Percentiles rank a stretch among this genome's conserved stretches.
Conservation (phyloP, 2,888 invertebrate genomes). For the Agrotis segetum region DNA sequence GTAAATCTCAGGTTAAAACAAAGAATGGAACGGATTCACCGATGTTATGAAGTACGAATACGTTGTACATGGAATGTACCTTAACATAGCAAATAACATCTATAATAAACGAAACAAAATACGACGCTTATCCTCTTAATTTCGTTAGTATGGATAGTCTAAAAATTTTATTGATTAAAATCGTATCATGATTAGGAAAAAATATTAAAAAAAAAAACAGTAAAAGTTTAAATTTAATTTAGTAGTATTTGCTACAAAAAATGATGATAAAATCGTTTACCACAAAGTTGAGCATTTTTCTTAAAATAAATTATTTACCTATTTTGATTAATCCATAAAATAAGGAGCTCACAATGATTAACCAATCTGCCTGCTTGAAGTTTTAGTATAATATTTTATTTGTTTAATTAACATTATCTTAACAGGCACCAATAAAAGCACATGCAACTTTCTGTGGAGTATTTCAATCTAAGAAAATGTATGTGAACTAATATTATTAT, state of each 20-base stretch:
- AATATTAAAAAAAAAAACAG: constrained; percentile 4
- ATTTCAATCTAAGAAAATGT: constrained; percentile 60
- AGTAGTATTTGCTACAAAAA: constrained; percentile 61
- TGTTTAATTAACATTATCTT: constrained; percentile 53
- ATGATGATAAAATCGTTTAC: constrained; percentile 66
- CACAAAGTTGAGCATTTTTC: constrained; percentile 73
- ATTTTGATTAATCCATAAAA: constrained; percentile 58
- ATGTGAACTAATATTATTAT: constrained; percentile 70
- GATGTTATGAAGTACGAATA: constrained; percentile 73
- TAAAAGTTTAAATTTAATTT: constrained; percentile 42
- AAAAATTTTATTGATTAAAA: constrained; percentile 25
- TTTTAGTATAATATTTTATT: constrained; percentile 34
- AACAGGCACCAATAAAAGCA: constrained; percentile 81
- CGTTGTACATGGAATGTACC: constrained; percentile 63
- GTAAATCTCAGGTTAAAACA: constrained; percentile 79
- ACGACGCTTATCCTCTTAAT: constrained; percentile 45
- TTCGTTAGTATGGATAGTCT: constrained; percentile 38
- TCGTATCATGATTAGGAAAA: constrained; percentile 36
- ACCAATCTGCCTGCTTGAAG: constrained; percentile 55
- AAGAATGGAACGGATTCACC: constrained; percentile 80
- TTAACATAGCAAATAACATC: constrained; percentile 71
- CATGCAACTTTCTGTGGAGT: constrained; percentile 73
- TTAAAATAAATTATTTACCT: constrained; percentile 65
- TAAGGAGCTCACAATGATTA: constrained; percentile 45
- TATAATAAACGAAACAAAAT: constrained; percentile 54